phyloP scores from a whole-genome alignment of 35 echinoderm and acorn worm genomes.

The Apostichopus japonicus region DNA sequence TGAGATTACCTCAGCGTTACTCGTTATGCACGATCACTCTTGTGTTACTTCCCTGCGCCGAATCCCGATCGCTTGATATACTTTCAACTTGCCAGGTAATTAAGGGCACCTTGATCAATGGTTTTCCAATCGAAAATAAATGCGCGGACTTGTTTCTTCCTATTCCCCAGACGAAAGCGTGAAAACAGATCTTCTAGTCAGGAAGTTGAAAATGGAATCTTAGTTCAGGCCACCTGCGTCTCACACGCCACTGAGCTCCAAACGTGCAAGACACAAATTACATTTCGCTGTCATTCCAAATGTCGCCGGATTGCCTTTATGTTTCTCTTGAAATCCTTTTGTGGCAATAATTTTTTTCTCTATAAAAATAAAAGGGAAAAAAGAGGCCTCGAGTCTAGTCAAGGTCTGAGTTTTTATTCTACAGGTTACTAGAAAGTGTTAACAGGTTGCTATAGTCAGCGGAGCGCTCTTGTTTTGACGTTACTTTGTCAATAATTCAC shows the following conservation, averaged over 20 bases:
- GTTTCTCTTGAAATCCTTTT: slow-evolving; percentile 48
- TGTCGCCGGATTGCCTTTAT: slow-evolving; percentile 42
- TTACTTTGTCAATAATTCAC: slow-evolving; percentile 41
- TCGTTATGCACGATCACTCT: slow-evolving; percentile 50
- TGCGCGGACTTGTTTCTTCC: slow-evolving; percentile 42
- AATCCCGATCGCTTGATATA: slow-evolving; percentile 37
- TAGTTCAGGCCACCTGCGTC: slow-evolving; percentile 49
- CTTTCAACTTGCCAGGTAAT: slow-evolving; percentile 43
- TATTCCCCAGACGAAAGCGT: slow-evolving; percentile 54
- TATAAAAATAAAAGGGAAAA: slow-evolving; percentile 32
- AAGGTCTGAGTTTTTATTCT: slow-evolving; percentile 47
- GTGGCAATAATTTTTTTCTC: slow-evolving; percentile 29
- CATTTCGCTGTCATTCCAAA: slow-evolving; percentile 49
- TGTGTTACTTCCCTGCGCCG: slow-evolving; percentile 38
- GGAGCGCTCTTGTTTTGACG: neutral
- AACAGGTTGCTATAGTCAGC: slow-evolving; percentile 25
- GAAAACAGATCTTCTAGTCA: slow-evolving; percentile 52
- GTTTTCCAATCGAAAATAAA: slow-evolving; percentile 57
- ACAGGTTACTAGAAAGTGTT: slow-evolving; percentile 51
- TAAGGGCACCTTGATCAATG: slow-evolving; percentile 53
- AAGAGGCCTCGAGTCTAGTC: slow-evolving; percentile 39
- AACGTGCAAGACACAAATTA: slow-evolving; percentile 55
- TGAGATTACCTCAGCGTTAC: slow-evolving; percentile 14
- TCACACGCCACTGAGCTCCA: slow-evolving; percentile 53
- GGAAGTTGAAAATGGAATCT: slow-evolving; percentile 57